Percentiles rank a stretch among this genome's conserved stretches.
Evolutionary conservation across 1,140 invertebrate species (phyloP).

Genomic region (Anadara kagoshimensis): DNA sequence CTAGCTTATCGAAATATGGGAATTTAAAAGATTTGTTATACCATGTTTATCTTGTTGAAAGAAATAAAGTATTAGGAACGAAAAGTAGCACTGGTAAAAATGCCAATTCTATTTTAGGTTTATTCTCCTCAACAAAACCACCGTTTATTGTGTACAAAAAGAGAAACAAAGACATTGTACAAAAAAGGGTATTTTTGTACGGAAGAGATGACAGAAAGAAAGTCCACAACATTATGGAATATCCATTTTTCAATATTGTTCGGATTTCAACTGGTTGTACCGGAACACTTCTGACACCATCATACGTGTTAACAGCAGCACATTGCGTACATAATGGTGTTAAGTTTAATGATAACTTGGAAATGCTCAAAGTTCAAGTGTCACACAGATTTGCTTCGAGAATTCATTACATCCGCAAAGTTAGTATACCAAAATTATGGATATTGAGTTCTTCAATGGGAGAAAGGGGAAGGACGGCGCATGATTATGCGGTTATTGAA

Average conservation of each 20-base stretch:
- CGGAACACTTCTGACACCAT: constrained; percentile 60
- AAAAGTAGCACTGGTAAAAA: too few species aligned
- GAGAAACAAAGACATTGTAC: too few species aligned
- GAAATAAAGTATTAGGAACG: too few species aligned
- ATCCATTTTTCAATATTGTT: constrained; percentile 61
- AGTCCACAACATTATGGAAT: constrained; percentile 47
- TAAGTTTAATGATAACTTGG: constrained; percentile 48
- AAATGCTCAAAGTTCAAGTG: constrained; percentile 59
- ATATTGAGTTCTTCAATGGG: constrained; percentile 22
- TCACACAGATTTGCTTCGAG: constrained; percentile 50
- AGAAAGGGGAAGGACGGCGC: constrained; percentile 28
- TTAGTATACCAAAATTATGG: constrained; percentile 57
- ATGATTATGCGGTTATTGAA: constrained; percentile 60
- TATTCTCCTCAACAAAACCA: too few species aligned
- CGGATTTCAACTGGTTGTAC: constrained; percentile 62
- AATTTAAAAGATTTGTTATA: too few species aligned
- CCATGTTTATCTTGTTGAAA: too few species aligned
- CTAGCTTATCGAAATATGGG: too few species aligned
- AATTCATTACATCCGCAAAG: constrained; percentile 57
- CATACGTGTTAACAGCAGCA: constrained; percentile 60
- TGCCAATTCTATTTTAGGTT: too few species aligned
- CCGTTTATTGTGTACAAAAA: too few species aligned
- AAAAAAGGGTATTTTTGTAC: constrained; percentile 1
- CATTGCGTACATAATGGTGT: constrained; percentile 62
- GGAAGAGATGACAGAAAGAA: constrained; percentile 44